Percentiles rank a stretch among this genome's conserved stretches.
These are phyloP conservation scores for Xenus cinereus DNA, from an alignment of 2,113 vertebrate species.

Conservation along the genomic window DNA sequence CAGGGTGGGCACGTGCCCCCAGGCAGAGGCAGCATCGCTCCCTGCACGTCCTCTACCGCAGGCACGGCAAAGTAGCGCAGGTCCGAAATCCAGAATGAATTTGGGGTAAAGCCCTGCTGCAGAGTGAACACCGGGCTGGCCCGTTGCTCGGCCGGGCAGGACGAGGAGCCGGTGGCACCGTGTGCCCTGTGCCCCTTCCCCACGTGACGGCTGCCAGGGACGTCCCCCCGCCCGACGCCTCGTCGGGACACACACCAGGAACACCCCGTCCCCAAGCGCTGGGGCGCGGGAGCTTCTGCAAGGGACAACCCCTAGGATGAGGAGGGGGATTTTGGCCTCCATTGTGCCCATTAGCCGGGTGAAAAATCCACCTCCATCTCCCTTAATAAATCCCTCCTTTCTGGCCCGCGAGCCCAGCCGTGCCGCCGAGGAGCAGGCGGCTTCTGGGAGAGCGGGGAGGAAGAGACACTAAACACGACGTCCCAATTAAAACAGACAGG, in stretches of 20 bases:
- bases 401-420: neutral
- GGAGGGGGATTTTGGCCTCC: neutral
- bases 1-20: rapidly evolving
- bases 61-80: rapidly evolving
- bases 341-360: neutral
- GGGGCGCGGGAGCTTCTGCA: neutral
- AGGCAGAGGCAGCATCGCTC: neutral
- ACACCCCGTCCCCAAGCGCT: neutral
- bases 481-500: neutral
- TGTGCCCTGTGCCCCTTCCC: neutral
- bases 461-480: neutral
- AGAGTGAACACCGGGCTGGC: neutral
- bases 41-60: rapidly evolving
- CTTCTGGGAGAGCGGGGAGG: conserved; percentile 32
- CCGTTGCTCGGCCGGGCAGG: rapidly evolving
- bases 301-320: neutral
- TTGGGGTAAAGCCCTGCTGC: neutral
- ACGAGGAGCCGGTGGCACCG: rapidly evolving
- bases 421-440: conserved; percentile 43
- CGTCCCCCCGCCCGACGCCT: rapidly evolving
- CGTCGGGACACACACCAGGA: rapidly evolving
- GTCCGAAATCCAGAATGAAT: neutral
- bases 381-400: neutral
- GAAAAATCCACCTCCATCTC: conserved; percentile 25
- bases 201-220: rapidly evolving